Evolutionary conservation across 2,797 vertebrate species (phyloP).

Genomic region (Lithobates pipiens): DNA sequence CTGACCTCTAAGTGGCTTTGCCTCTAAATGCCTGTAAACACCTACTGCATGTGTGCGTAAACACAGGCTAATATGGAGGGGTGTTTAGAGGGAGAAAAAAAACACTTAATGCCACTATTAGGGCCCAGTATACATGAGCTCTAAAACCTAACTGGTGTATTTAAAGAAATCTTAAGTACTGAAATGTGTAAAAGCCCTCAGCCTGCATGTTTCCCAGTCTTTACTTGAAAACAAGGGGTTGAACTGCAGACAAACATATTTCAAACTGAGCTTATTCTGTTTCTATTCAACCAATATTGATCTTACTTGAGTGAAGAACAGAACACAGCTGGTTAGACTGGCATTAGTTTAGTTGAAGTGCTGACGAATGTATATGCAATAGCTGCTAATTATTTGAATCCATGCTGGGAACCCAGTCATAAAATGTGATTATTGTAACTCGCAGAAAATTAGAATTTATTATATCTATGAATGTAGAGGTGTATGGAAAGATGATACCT

Average conservation of each 20-base stretch:
- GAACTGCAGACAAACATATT: background rate
- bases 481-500: no score
- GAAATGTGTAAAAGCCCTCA: background rate
- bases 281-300: background rate
- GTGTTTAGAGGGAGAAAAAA: no score
- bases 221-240: constrained; percentile 14
- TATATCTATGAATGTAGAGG: no score
- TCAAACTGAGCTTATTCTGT: constrained; percentile 14
- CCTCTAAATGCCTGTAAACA: no score
- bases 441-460: background rate
- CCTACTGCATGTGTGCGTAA: no score
- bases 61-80: no score
- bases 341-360: background rate
- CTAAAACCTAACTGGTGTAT: no score
- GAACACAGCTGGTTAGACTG: constrained; percentile 8
- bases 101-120: no score
- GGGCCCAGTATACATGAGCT: no score
- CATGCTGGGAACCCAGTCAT: background rate
- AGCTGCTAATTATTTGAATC: background rate
- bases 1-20: no score
- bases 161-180: no score
- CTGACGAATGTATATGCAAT: background rate
- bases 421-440: background rate
- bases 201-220: background rate
- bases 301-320: background rate